Evolutionary conservation across 2,888 invertebrate species (phyloP), one percentile per base, ranked within the genome.

Genomic region (Dasypolia templi): DNA sequence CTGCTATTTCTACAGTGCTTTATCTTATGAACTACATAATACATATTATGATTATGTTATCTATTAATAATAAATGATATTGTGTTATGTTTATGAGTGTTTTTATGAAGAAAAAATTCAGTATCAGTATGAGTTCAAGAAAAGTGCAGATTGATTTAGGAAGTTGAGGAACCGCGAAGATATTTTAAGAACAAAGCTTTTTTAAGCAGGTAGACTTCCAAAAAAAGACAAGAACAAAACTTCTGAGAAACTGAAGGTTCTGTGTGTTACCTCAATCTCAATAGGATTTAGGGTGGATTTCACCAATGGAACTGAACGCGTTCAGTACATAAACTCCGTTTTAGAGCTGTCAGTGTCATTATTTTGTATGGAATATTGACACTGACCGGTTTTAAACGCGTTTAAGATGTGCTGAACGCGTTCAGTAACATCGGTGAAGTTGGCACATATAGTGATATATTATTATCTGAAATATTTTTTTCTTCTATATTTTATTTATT

Each of bases 1-100:
- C 68, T 58, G 67, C 78, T 78, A 83, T 67, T 0, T 59, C 84
- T 84, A 85, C 86, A 61, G 81, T 84, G 86, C 83, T 75, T 74
- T 61, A 56, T 63, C 68, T 72, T 67, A 76, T 66, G 32, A 55
- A 56, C 72, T 71, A 70, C 62, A 74, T 68, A 69, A 46, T 56
- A n/a, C n/a, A n/a, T n/a, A 51, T 55, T 70, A 71, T 72, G 66
- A 76, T 72, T 46, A 70, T 72, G 62, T 71, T 61, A n/a, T 46
- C 56, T 77, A 81, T 51, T 75, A 72, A 84, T 53, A 62, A n/a
- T 74, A 75, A 64, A 85, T 82, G 83, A 72, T 35, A 32, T 68
- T 72, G 82, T 82, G 74, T 84, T 61, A 74, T 75, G 74, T 83
- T 61, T 29, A 75, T 77, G 73, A 85, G 85, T 83, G 82, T 82